Percentiles rank a stretch among this genome's conserved stretches.
Conservation (phyloP, 2,888 invertebrate genomes). For the Carcina quercana region DNA sequence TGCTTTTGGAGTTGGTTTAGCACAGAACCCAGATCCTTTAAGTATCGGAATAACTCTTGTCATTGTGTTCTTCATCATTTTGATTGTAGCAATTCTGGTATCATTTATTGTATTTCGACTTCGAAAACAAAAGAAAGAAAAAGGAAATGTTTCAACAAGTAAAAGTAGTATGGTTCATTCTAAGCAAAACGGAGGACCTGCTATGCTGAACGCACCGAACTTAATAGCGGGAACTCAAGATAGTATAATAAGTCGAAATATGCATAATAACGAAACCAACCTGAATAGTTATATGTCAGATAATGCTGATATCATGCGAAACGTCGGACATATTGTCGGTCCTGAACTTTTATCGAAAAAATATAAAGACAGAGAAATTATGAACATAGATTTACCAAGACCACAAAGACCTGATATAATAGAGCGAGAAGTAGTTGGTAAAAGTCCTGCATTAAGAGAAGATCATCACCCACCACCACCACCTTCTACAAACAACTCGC, state of each 20-base stretch:
- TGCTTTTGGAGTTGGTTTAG: constrained; percentile 82
- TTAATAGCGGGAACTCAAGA: constrained; percentile 80
- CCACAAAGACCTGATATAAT: constrained; percentile 96
- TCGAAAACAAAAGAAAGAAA: constrained; percentile 90
- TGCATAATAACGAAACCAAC: constrained; percentile 82
- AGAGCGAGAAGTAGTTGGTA: constrained; percentile 89
- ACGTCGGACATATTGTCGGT: constrained; percentile 78
- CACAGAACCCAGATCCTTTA: constrained; percentile 88
- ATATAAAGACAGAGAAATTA: constrained; percentile 90
- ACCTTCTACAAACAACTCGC: constrained; percentile 80
- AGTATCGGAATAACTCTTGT: constrained; percentile 95
- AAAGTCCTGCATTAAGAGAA: constrained; percentile 85
- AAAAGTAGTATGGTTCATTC: constrained; percentile 82
- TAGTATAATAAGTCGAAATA: constrained; percentile 78
- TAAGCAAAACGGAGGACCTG: constrained; percentile 84
- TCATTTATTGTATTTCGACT: constrained; percentile 95
- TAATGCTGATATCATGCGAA: constrained; percentile 82
- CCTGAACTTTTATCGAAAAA: constrained; percentile 92
- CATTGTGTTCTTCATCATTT: constrained; percentile 93
- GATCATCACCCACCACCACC: constrained; percentile 88
- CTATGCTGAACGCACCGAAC: constrained; percentile 81
- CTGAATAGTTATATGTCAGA: constrained; percentile 82
- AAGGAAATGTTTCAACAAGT: constrained; percentile 78
- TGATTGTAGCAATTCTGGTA: constrained; percentile 90
- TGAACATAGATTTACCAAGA: constrained; percentile 80